Evolutionary conservation across 1,140 invertebrate genomes (phyloP).

Genomic region (Acromyrmex echinatior): DNA sequence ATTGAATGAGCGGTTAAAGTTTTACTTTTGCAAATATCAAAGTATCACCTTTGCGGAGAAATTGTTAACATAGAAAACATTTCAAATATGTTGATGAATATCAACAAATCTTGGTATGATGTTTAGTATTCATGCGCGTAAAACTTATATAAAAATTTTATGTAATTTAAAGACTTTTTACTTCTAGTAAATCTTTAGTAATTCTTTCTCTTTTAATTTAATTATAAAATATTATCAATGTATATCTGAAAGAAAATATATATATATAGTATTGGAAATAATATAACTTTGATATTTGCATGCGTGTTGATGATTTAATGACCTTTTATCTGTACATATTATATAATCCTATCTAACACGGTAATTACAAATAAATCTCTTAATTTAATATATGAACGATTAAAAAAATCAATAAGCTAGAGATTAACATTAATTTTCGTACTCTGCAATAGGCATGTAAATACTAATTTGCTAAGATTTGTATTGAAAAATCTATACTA

Average conservation of each 20-base stretch:
- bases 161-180: neutral
- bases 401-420: conserved; percentile 4
- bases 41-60: neutral
- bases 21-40: conserved; percentile 36
- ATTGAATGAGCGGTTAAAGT: too few relatives aligned
- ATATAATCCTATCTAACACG: neutral
- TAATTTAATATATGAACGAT: neutral
- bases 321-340: conserved; percentile 19
- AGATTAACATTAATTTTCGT: neutral
- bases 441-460: neutral
- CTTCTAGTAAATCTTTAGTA: neutral
- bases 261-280: conserved; percentile 12
- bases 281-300: conserved; percentile 39
- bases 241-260: neutral
- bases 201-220: conserved; percentile 29
- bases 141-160: neutral
- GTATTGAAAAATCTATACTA: neutral
- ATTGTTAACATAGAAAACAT: neutral
- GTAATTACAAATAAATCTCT: conserved; percentile 20
- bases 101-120: neutral
- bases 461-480: neutral
- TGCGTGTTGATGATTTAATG: conserved; percentile 49
- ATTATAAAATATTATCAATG: conserved; percentile 25
- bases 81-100: neutral
- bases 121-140: neutral